phyloP scores from a whole-genome alignment of 2,797 vertebrate species.

The Lacerta bilineata region DNA sequence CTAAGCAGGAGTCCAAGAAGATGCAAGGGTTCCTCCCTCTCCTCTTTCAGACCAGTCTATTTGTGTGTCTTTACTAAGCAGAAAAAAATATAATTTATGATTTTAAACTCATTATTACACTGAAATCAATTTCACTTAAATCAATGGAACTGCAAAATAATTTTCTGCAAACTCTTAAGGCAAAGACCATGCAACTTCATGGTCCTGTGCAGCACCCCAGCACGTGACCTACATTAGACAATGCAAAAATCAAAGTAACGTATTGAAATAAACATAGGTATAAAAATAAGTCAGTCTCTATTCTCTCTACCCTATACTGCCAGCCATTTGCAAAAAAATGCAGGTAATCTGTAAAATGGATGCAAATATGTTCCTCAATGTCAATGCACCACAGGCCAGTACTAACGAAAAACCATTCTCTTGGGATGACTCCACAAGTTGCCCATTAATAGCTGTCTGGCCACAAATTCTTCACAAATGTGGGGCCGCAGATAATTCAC shows the following conservation, averaged over 20 bases:
- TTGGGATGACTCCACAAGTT: background rate
- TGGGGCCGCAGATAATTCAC: background rate
- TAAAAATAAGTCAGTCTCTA: background rate
- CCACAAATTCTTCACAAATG: background rate
- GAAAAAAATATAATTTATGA: slow-evolving; percentile 7
- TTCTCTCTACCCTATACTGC: background rate
- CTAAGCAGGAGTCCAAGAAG: background rate
- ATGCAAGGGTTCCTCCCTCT: background rate
- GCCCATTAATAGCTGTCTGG: background rate
- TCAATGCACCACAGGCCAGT: background rate
- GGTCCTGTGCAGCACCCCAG: background rate
- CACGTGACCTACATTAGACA: background rate
- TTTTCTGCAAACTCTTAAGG: background rate
- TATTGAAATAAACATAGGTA: background rate
- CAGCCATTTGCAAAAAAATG: background rate
- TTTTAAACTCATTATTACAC: slow-evolving; percentile 18
- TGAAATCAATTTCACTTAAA: background rate
- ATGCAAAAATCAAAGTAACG: slow-evolving; percentile 8
- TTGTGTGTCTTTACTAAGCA: background rate
- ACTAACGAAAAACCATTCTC: background rate
- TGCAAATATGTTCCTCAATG: background rate
- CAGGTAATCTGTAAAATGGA: background rate
- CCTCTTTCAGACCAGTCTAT: background rate
- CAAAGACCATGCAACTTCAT: background rate
- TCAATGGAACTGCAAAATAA: background rate